A percentile compares a stretch with the other conserved stretches of the same genome.
phyloP scores from a whole-genome alignment of 1,140 invertebrate species.

The Pseudobourletiella spinata region DNA sequence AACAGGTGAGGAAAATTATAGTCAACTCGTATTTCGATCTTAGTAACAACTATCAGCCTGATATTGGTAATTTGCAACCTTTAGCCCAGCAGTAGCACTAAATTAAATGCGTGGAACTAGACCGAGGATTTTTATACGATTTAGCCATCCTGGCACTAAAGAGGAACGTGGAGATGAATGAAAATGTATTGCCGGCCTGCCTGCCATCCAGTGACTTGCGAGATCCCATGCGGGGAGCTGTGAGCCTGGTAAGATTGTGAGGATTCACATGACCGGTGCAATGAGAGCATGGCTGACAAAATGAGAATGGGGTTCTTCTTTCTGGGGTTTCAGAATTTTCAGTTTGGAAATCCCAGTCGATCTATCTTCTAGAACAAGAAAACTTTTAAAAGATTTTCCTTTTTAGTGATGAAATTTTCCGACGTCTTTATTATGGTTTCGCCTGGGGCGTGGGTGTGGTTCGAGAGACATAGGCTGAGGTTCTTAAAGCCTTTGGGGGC shows the following conservation, averaged over 20 bases:
- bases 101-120: neutral
- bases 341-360: too few relatives aligned
- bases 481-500: too few relatives aligned
- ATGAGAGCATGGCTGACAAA: neutral
- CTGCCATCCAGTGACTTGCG: neutral
- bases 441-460: too few relatives aligned
- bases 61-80: neutral
- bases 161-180: neutral
- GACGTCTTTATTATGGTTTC: too few relatives aligned
- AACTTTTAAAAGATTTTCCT: too few relatives aligned
- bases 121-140: constrained; percentile 6
- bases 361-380: too few relatives aligned
- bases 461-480: too few relatives aligned
- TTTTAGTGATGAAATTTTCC: too few relatives aligned
- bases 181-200: neutral
- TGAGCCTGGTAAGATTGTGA: neutral
- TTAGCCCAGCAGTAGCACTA: neutral
- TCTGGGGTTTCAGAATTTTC: constrained; percentile 6
- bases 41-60: neutral
- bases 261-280: too few relatives aligned
- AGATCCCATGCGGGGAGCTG: neutral
- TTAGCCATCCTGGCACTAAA: constrained; percentile 7
- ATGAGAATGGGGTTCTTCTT: too few relatives aligned
- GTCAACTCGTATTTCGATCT: neutral
- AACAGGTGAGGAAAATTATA: neutral